Percentiles rank a stretch among this genome's conserved stretches.
Conservation (phyloP, 2,888 invertebrate species). For the Lithosia quadra region DNA sequence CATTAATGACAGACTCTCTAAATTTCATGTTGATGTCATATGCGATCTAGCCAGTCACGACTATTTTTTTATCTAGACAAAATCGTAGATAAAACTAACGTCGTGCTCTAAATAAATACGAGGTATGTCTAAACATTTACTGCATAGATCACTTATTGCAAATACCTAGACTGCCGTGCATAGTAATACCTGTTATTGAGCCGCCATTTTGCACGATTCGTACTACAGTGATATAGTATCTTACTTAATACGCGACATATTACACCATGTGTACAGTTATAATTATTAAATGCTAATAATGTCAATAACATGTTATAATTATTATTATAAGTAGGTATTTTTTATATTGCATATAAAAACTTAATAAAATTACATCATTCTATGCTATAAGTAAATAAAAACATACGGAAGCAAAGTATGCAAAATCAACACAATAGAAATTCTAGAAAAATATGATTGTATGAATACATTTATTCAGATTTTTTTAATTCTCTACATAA, state of each 20-base stretch:
- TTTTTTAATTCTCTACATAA: too few relatives aligned
- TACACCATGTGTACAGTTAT: not conserved
- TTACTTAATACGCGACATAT: constrained; percentile 8
- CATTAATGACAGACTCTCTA: constrained; percentile 1
- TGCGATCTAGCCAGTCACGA: constrained; percentile 6
- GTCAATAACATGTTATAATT: too few relatives aligned
- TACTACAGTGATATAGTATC: constrained; percentile 5
- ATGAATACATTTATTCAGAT: too few relatives aligned
- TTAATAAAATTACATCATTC: too few relatives aligned
- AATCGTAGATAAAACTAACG: not conserved
- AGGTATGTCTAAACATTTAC: not conserved
- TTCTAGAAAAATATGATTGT: too few relatives aligned
- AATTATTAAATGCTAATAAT: too few relatives aligned
- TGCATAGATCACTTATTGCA: constrained; percentile 5
- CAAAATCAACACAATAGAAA: too few relatives aligned
- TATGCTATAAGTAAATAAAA: too few relatives aligned
- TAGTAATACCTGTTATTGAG: constrained; percentile 16
- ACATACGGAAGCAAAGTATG: too few relatives aligned
- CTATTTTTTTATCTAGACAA: not conserved
- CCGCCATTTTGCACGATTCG: constrained; percentile 8
- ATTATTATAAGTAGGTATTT: too few relatives aligned
- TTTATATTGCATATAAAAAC: too few relatives aligned
- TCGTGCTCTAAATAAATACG: constrained; percentile 1
- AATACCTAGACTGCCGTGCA: constrained; percentile 8
- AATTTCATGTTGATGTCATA: not conserved